Evolutionary conservation across 1,140 invertebrate genomes (phyloP).

Genomic region (Leptopilina boulardi): DNA sequence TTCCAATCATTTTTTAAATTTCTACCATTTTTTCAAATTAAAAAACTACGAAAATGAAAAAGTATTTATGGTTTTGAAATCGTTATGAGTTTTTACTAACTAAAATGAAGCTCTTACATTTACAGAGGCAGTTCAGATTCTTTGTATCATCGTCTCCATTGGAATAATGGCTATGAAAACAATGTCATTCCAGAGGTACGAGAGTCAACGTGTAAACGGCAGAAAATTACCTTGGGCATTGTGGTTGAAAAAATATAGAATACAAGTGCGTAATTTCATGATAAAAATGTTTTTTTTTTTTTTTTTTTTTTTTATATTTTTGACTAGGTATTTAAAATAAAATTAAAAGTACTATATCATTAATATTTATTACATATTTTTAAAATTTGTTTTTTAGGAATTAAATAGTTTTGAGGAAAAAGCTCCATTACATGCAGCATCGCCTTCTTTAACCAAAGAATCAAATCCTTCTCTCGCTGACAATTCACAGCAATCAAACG

Average conservation of each 20-base stretch:
- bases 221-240: conserved; percentile 83
- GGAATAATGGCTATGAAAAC: conserved; percentile 82
- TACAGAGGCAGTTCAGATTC: conserved; percentile 80
- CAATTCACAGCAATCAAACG: conserved; percentile 33
- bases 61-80: no score
- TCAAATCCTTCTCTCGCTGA: conserved; percentile 30
- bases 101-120: conserved; percentile 56
- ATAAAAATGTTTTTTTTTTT: conserved; percentile 10
- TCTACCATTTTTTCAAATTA: neutral
- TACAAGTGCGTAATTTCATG: conserved; percentile 55
- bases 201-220: conserved; percentile 84
- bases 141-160: conserved; percentile 81
- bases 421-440: conserved; percentile 49
- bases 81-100: conserved; percentile 11
- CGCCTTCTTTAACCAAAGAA: conserved; percentile 3
- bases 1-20: neutral
- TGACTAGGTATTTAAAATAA: no score
- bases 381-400: conserved; percentile 56
- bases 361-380: neutral
- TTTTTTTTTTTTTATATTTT: no score
- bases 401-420: conserved; percentile 66
- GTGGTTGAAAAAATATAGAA: conserved; percentile 72
- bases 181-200: conserved; percentile 84
- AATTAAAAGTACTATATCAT: no score
- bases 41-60: neutral